Base-by-base conservation (phyloP, 2,113 vertebrate genomes). In the Zapus hudsonius region DNA sequence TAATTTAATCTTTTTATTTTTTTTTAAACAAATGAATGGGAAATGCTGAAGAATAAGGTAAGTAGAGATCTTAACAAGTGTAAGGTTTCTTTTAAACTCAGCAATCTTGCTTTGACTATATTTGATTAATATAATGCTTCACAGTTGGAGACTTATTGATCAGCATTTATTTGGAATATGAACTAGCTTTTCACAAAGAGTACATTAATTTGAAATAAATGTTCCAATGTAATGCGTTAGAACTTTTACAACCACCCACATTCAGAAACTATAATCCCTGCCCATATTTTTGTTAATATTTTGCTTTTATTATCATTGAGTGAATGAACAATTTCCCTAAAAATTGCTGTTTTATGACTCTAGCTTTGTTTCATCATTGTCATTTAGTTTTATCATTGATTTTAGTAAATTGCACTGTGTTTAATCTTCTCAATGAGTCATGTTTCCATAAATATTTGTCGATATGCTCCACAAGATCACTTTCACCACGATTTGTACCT, bases 241-340 rank as follows among this genome's bases (percentile, higher is more conserved):
- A 78, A 40, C 59, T 63, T 78, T 76, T 69, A n/a, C 63, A 92
- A 84, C 55, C 57, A n/a, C 1, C 38, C 59, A 15, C 0, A 47
- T 70, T 90, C 67, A 40, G 19, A 79, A 89, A 36, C 12, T 79
- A 25, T 80, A 70, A 82, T 87, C 36, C 29, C 44, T 90, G 69
- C n/a, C 22, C 1, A 57, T 72, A 86, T 89, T 83, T 70, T 79
- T 89, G 85, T 84, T 89, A 91, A 79, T 84, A 66, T 80, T 92
- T 94, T 76, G 33, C 42, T 87, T 89, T 89, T 57, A 27, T 87
- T 66, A 66, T 89, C 42, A 75, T 10, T 36, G 38, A 15, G 17
- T 92, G 22, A 87, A 80, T 38, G 31, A 55, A 57, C 8, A 72
- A 69, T 87, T n/a, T n/a, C 38, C 5, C 33, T 27, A 75, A 87